Conservation (phyloP, 2,797 vertebrate species). For the Strix occidentalis region DNA sequence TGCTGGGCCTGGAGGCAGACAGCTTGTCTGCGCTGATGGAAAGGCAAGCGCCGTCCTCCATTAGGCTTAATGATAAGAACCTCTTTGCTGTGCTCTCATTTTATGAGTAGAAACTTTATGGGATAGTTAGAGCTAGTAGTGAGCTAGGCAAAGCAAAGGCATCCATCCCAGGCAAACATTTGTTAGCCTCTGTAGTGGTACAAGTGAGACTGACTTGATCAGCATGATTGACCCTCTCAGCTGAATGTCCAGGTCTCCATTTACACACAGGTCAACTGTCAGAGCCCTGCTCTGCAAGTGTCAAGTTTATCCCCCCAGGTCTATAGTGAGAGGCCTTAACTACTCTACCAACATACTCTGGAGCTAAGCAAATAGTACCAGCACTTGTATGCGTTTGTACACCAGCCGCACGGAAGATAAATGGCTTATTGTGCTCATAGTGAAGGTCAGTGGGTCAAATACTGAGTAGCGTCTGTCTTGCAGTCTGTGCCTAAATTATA, state of each 20-base stretch:
- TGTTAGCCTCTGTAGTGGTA: background rate
- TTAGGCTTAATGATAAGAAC: background rate
- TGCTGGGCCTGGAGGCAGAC: background rate
- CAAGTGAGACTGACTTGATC: background rate
- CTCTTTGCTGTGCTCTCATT: background rate
- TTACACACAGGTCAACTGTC: background rate
- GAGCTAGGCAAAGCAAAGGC: background rate
- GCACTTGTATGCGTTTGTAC: background rate
- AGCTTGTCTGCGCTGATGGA: background rate
- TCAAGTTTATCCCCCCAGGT: background rate
- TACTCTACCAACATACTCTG: background rate
- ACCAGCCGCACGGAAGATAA: conserved; percentile 7
- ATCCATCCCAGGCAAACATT: background rate
- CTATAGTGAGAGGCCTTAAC: background rate
- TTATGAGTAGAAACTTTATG: background rate
- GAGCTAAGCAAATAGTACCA: background rate
- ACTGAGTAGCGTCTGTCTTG: conserved; percentile 30
- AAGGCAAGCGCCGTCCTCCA: background rate
- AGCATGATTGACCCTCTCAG: background rate
- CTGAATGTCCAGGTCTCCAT: background rate
- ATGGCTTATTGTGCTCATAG: conserved; percentile 25
- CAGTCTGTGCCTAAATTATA: conserved; percentile 17
- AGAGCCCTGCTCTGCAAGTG: background rate
- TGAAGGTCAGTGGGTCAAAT: conserved; percentile 42
- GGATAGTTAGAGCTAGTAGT: background rate